phyloP scores from a whole-genome alignment of 2,113 vertebrate genomes.

The Ceyx margarethae region DNA sequence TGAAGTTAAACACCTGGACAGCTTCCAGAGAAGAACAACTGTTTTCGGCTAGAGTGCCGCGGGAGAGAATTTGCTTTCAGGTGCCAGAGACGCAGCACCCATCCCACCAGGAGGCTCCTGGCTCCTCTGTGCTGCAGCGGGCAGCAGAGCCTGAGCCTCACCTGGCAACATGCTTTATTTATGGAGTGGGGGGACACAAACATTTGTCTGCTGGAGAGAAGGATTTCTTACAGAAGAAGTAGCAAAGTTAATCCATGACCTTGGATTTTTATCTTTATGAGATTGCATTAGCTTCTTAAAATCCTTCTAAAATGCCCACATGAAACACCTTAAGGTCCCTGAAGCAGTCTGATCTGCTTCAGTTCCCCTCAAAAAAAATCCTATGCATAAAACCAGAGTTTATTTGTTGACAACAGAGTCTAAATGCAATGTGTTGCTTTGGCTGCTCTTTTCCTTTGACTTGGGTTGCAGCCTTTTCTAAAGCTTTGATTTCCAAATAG shows the following conservation, averaged over 20 bases:
- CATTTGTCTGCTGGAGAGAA: not conserved
- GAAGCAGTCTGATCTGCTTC: not conserved
- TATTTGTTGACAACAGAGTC: not conserved
- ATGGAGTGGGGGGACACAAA: not conserved
- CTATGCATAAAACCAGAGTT: not conserved
- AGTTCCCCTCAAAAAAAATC: not conserved
- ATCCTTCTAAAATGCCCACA: not conserved
- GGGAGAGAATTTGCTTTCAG: not conserved
- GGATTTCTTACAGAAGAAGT: not conserved
- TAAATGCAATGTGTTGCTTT: not conserved
- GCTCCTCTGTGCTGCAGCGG: not conserved
- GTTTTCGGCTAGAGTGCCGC: not conserved
- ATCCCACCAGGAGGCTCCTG: not conserved
- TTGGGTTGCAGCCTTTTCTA: not conserved
- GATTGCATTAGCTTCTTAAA: not conserved
- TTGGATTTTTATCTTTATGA: conserved; percentile 16
- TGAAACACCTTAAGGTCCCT: not conserved
- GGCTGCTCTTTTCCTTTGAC: not conserved
- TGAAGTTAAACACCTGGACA: not conserved
- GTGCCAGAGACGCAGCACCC: not conserved
- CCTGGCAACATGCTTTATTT: not conserved
- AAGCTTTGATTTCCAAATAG: conserved; percentile 15
- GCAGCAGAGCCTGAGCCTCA: not conserved
- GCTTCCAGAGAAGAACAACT: not conserved
- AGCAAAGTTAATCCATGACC: not conserved